Evolutionary conservation across 1,140 invertebrate species (phyloP).

Genomic region (Anastrepha obliqua): DNA sequence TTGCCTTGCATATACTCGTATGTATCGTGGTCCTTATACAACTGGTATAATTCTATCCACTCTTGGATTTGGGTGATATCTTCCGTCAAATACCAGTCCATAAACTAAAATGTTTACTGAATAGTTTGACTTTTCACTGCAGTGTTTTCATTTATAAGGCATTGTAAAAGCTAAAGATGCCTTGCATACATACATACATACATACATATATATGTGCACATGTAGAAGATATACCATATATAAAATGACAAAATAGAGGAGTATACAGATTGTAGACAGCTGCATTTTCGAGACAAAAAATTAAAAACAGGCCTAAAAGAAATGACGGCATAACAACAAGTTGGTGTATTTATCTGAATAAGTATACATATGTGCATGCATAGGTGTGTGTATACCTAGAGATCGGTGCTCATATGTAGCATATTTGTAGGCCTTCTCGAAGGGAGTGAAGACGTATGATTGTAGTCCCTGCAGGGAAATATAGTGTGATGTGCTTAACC

Average conservation of each 20-base stretch:
- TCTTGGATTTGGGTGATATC: too few relatives aligned
- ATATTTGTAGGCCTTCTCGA: not conserved
- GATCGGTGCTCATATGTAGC: not conserved
- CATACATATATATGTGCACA: not conserved
- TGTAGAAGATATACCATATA: not conserved
- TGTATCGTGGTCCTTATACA: too few relatives aligned
- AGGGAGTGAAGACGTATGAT: not conserved
- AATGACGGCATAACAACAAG: not conserved
- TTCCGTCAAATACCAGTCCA: too few relatives aligned
- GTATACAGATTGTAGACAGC: constrained; percentile 1
- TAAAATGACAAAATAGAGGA: not conserved
- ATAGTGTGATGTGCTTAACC: too few relatives aligned
- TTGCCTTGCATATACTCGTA: too few relatives aligned
- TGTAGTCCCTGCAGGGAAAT: too few relatives aligned
- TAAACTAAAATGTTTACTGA: too few relatives aligned
- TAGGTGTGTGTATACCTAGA: not conserved
- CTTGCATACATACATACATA: not conserved
- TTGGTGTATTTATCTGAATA: not conserved
- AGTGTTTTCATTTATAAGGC: not conserved
- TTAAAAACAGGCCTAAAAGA: constrained; percentile 1
- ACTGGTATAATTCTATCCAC: too few relatives aligned
- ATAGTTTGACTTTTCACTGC: too few relatives aligned
- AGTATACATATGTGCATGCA: too few relatives aligned
- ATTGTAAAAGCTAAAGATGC: too few relatives aligned
- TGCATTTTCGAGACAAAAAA: not conserved